A percentile compares a stretch with the other conserved stretches of the same genome.
phyloP scores from a whole-genome alignment of 1,140 invertebrate species.

The Calephelis nemesis region DNA sequence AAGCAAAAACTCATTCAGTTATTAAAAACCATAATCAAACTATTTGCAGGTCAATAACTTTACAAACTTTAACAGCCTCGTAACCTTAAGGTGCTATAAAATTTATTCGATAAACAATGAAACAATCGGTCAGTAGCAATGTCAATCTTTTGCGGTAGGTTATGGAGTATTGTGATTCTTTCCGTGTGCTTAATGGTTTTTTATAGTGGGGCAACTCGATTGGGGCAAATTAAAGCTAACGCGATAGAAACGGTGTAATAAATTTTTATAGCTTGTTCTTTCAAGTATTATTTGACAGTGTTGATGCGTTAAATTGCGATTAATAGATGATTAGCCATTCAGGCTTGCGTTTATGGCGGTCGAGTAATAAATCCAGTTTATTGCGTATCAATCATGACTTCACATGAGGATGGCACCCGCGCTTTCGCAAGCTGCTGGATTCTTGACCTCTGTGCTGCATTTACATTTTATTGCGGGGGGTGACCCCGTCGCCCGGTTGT shows the following conservation, averaged over 20 bases:
- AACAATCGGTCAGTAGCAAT: slow-evolving; percentile 62
- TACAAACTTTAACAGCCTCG: slow-evolving; percentile 45
- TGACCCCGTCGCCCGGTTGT: not conserved
- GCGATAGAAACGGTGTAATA: slow-evolving; percentile 38
- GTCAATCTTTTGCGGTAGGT: slow-evolving; percentile 67
- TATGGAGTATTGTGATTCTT: slow-evolving; percentile 57
- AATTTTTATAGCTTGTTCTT: slow-evolving; percentile 67
- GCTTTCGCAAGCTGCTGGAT: slow-evolving; percentile 22
- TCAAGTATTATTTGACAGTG: slow-evolving; percentile 71
- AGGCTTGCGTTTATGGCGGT: slow-evolving; percentile 58
- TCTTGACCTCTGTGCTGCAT: slow-evolving; percentile 39
- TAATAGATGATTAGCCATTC: slow-evolving; percentile 71
- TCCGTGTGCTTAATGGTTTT: slow-evolving; percentile 55
- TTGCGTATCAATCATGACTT: slow-evolving; percentile 63
- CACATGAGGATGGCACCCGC: slow-evolving; percentile 30
- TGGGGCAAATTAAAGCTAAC: slow-evolving; percentile 35
- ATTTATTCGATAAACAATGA: slow-evolving; percentile 73
- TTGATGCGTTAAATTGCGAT: slow-evolving; percentile 70
- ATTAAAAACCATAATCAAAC: slow-evolving; percentile 70
- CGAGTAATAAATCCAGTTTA: slow-evolving; percentile 69
- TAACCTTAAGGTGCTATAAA: slow-evolving; percentile 64
- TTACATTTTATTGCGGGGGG: slow-evolving; percentile 23
- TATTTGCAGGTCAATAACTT: slow-evolving; percentile 65
- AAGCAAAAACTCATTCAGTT: slow-evolving; percentile 44
- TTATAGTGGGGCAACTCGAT: slow-evolving; percentile 28